A percentile compares a stretch with the other conserved stretches of the same genome.
Conservation (phyloP, 2,113 vertebrate species). For the Piprites chloris region DNA sequence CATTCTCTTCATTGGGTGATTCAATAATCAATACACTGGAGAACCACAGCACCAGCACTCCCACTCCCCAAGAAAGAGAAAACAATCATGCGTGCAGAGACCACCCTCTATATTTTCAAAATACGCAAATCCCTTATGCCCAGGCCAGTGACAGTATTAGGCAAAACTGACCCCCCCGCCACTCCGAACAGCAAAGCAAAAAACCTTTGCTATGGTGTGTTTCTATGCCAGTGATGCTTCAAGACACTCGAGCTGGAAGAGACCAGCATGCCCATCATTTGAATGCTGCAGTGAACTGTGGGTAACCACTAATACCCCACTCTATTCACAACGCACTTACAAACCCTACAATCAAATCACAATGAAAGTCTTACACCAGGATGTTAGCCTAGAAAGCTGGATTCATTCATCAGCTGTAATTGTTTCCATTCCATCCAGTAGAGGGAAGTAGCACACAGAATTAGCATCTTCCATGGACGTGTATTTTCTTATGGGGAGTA, state of each 20-base stretch:
- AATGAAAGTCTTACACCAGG: not conserved
- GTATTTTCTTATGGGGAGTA: not conserved
- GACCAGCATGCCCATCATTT: not conserved
- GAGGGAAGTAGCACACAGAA: constrained; percentile 54
- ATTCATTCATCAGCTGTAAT: not conserved
- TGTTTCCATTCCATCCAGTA: constrained; percentile 49
- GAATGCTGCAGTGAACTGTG: not conserved
- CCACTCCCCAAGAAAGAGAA: not conserved
- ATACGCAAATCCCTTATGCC: not conserved
- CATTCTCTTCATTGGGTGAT: not conserved
- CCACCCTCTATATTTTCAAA: not conserved
- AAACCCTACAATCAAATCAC: not conserved
- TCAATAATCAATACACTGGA: not conserved
- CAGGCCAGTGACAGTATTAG: not conserved
- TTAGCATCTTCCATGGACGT: not conserved
- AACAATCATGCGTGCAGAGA: not conserved
- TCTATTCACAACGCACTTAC: not conserved
- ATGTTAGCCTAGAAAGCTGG: not conserved
- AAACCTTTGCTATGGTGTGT: not conserved
- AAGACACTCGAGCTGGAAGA: not conserved
- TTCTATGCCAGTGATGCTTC: not conserved
- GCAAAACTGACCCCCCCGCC: not conserved
- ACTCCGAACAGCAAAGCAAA: not conserved
- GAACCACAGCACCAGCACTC: not conserved
- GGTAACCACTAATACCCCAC: not conserved